These are phyloP conservation scores for Cepaea hortensis DNA, from an alignment of 2,888 invertebrate genomes.

Conservation along the genomic window DNA sequence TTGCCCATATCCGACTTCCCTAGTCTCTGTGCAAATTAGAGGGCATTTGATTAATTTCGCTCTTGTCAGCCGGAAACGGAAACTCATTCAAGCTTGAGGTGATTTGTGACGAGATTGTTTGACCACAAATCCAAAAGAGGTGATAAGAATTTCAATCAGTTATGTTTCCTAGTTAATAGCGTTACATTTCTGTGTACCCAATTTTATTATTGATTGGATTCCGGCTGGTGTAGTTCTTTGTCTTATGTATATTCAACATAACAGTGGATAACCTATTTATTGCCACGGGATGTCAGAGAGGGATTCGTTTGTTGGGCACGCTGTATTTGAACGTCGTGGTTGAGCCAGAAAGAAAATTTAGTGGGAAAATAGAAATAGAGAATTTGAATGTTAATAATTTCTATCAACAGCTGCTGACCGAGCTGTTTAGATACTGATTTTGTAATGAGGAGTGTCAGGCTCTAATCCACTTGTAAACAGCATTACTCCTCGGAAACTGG, in stretches of 20 bases:
- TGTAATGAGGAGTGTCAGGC: no score
- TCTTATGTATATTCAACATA: background rate
- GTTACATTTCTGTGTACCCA: conserved; percentile 10
- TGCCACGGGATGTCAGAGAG: background rate
- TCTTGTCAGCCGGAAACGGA: conserved; percentile 33
- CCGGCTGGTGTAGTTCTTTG: background rate
- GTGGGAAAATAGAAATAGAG: no score
- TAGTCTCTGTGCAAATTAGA: conserved; percentile 14
- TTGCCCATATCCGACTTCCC: background rate
- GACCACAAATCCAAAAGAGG: background rate
- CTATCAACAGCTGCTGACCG: no score
- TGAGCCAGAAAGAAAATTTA: no score
- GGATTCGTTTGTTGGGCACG: background rate
- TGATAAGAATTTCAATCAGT: conserved; percentile 28
- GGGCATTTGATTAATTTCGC: conserved; percentile 26
- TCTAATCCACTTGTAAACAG: no score
- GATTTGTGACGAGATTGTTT: conserved; percentile 19
- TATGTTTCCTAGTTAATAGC: conserved; percentile 27
- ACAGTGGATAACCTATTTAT: background rate
- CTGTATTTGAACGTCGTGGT: no score
- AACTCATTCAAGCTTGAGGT: conserved; percentile 20
- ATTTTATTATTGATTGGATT: conserved; percentile 31
- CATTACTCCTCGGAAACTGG: no score
- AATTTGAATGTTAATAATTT: no score
- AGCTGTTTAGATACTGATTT: no score